phyloP scores from a whole-genome alignment of 2,113 vertebrate species.

The Machaerirhynchus nigripectus region DNA sequence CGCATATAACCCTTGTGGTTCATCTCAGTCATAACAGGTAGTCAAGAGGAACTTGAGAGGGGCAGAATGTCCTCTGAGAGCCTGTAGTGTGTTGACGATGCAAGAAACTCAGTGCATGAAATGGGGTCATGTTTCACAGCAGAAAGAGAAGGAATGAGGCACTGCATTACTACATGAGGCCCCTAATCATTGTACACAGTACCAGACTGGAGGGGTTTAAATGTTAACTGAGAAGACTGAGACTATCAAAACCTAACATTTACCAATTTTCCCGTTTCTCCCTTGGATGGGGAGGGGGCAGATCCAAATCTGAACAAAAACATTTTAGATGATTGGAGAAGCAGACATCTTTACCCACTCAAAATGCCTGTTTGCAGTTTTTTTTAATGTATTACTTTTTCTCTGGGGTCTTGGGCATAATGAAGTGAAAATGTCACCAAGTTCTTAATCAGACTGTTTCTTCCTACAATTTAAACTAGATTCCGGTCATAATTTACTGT shows the following conservation, averaged over 20 bases:
- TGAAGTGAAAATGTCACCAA: not conserved
- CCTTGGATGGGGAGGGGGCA: accelerated
- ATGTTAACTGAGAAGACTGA: not conserved
- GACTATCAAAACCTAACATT: not conserved
- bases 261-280: not conserved
- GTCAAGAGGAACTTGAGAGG: not conserved
- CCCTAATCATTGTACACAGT: not conserved
- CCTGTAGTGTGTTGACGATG: not conserved
- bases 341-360: not conserved
- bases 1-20: not conserved
- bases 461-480: not conserved
- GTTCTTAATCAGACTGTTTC: not conserved
- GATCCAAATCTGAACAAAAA: not conserved
- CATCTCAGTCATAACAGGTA: not conserved
- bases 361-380: not conserved
- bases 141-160: not conserved
- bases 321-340: not conserved
- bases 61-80: not conserved
- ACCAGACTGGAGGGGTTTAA: not conserved
- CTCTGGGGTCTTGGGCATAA: not conserved
- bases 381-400: not conserved
- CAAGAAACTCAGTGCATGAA: not conserved
- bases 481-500: not conserved
- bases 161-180: not conserved
- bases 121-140: not conserved